Conservation (phyloP, 2,797 vertebrate species). For the Zalophus californianus region DNA sequence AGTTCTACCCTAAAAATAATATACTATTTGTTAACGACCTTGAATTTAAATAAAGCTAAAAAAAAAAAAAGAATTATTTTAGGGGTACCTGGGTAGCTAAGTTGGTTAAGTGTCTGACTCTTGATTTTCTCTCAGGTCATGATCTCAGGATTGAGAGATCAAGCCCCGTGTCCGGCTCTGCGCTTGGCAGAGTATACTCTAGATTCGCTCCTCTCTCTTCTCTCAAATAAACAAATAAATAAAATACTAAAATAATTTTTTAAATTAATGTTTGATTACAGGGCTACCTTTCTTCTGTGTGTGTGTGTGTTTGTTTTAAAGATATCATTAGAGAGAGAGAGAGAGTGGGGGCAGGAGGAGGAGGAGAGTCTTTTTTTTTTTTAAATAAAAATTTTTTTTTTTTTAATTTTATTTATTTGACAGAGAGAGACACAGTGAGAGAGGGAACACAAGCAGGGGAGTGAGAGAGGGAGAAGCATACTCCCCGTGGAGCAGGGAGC, state of each 20-base stretch:
- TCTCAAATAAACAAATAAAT: neutral
- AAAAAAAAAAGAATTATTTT: neutral
- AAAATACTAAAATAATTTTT: neutral
- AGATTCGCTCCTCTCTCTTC: neutral
- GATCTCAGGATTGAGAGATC: neutral
- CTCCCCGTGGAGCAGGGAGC: too few species aligned
- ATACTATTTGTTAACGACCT: neutral
- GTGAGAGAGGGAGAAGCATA: too few species aligned
- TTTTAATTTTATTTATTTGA: too few species aligned
- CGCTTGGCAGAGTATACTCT: neutral
- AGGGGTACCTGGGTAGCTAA: neutral
- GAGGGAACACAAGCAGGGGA: too few species aligned
- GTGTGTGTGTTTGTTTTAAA: neutral
- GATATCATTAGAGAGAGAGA: neutral
- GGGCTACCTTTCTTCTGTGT: neutral
- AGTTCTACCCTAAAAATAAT: neutral
- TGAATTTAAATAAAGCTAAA: neutral
- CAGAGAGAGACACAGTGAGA: too few species aligned
- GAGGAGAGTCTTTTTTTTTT: neutral
- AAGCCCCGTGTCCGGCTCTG: neutral
- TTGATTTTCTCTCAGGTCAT: neutral
- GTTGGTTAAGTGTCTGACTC: neutral
- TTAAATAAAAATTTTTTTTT: neutral
- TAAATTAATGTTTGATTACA: neutral
- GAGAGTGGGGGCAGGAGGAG: neutral